Evolutionary conservation across 2,113 vertebrate species (phyloP).

Genomic region (Dinomys branickii): DNA sequence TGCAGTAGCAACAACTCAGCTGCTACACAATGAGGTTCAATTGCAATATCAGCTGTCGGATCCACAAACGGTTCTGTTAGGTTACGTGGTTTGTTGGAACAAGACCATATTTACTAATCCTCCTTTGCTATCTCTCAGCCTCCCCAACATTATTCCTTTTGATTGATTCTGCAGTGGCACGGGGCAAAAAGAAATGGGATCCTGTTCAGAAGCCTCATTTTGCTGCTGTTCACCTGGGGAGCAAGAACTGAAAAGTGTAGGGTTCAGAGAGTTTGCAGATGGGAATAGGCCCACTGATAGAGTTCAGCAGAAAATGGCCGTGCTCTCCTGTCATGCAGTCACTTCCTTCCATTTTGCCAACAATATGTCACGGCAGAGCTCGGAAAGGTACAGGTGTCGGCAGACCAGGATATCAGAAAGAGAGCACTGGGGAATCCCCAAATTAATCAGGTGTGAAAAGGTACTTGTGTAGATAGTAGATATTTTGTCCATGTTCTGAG

Average conservation of each 20-base stretch:
- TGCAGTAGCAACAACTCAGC: constrained; percentile 78
- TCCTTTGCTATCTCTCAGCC: constrained; percentile 17
- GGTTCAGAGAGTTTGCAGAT: not conserved
- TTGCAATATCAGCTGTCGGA: constrained; percentile 80
- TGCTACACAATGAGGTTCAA: constrained; percentile 80
- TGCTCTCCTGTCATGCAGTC: not conserved
- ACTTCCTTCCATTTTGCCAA: not conserved
- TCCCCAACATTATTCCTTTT: not conserved
- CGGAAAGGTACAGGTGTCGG: not conserved
- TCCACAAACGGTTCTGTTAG: constrained; percentile 81
- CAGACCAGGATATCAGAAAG: not conserved
- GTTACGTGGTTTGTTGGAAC: constrained; percentile 71
- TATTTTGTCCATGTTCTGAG: not conserved
- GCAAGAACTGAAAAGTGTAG: not conserved
- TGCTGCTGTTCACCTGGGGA: not conserved
- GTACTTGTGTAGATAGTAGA: not conserved
- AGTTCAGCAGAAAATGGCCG: not conserved
- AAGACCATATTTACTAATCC: constrained; percentile 55
- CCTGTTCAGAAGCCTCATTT: not conserved
- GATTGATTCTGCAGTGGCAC: not conserved
- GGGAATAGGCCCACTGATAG: not conserved
- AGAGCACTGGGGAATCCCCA: not conserved
- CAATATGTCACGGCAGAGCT: not conserved
- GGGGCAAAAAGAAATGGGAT: not conserved
- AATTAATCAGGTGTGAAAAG: not conserved